Evolutionary conservation across 2,113 vertebrate species (phyloP), one percentile per base, ranked within the genome.

Genomic region (Ochotona princeps): DNA sequence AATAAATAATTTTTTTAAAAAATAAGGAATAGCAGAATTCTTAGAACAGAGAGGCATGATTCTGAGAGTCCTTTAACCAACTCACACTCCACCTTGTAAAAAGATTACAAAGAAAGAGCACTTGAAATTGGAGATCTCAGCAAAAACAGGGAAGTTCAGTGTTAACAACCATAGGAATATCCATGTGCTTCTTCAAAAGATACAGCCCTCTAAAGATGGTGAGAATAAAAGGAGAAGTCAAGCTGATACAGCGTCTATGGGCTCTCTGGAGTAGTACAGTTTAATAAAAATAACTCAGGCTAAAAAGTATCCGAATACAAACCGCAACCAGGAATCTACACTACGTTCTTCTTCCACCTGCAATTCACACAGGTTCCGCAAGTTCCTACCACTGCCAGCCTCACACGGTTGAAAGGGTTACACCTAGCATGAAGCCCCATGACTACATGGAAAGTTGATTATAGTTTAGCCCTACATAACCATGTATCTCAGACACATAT

Each of bases 41-140:
- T 38, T 15, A 61, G 20, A 54, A 25, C 63, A 74, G 66, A 70
- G 70, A 74, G 13, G 4, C 3, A 26, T 30, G 60, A 30, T 28
- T 73, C 49, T 80, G 30, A 91, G 47, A 91, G 47, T 89, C n/a
- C 14, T 44, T 44, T 66, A 82, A 89, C 47, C n/a, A 30, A 51
- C n/a, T 67, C 21, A 73, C 38, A 90, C 32, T 30, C 2, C 8
- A 20, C 51, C 86, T 4, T 66, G 51, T 35, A 44, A 75, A 86
- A 25, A 65, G 0, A 75, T 8, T 60, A 61, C 35, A 66, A 63
- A 67, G 60, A 54, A 81, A 92, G 80, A 49, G 49, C 61, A 20
- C 47, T 63, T 95, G 76, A 78, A 74, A 78, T 67, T 87, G 20
- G 17, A 95, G n/a, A 81, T 25, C 67, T 76, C 63, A 67, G 20